Evolutionary conservation across 1,140 invertebrate species (phyloP).

Genomic region (Brachionus plicatilis): DNA sequence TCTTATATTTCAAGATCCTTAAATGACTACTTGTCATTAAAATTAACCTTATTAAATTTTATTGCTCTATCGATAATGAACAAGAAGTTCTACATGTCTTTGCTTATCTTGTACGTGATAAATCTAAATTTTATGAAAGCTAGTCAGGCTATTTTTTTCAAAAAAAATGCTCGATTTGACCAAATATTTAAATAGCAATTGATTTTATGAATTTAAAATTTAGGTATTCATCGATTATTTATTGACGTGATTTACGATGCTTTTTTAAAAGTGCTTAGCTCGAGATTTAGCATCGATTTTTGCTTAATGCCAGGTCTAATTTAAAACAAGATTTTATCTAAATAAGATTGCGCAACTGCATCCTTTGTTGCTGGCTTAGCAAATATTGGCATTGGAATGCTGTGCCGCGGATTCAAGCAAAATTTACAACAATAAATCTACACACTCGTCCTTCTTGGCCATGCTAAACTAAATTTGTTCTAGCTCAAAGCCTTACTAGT

Average conservation of each 20-base stretch:
- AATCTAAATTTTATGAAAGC: conserved; percentile 19
- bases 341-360: background rate
- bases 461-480: background rate
- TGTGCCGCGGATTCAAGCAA: background rate
- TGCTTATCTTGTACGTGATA: conserved; percentile 24
- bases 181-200: conserved; percentile 19
- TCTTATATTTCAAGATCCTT: background rate
- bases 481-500: background rate
- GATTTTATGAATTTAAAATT: conserved; percentile 7
- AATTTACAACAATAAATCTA: background rate
- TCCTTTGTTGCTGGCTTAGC: background rate
- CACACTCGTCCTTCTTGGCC: background rate
- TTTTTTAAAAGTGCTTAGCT: background rate
- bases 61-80: conserved; percentile 18
- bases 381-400: background rate
- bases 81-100: background rate
- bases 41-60: conserved; percentile 28
- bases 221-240: background rate
- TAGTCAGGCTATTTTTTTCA: background rate
- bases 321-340: background rate
- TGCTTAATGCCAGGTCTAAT: background rate
- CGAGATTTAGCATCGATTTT: background rate
- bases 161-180: background rate
- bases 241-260: conserved; percentile 26
- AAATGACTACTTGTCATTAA: conserved; percentile 25